Evolutionary conservation across 1,140 invertebrate genomes (phyloP), one percentile per base, ranked within the genome.

Genomic region (Lepidurus apus): DNA sequence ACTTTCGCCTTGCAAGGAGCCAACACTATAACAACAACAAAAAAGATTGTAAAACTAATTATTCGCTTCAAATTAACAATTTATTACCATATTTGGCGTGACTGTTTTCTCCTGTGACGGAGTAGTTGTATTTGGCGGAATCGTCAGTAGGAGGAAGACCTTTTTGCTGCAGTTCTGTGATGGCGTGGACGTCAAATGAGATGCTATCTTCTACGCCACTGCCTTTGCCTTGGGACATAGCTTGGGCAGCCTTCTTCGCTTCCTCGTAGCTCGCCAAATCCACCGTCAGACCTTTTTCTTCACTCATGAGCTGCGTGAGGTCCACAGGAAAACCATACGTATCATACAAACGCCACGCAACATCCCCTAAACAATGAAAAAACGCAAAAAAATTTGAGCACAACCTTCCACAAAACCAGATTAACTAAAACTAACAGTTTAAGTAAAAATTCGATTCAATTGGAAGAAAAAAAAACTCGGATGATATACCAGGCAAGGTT

Each of bases 301-400:
- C 97, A 74, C 92, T 92, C 97, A 99, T 99, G 1, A 99, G 87
- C 82, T 95, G 91, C 1, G 98, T 99, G 45, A 99, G 89, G 88
- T 99, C 98, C 78, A 99, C 90, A 6, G 98, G 98, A 84, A 99
- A 99, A 17, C 98, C 98, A 85, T 99, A 99, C 1, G 98, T 99
- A 84, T 99, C 98, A 85, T 99, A 99, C 53, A 99, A 87, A 74
- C 95, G 88, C 98, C 98, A 99, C 1, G 97, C 97, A 80, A 99
- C 90, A 85, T 99, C 95, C 79, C 98, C 91, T 84, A 83, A 81
- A 26, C 82, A 78, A n/a, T 79, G 10, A 6, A 74, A 75, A 21
- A 43, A 47, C 1, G 13, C 10, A 44, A 74, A 74, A 78, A 11
- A n/a, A 24, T 8, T 47, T 34, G 3, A 47, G 24, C 6, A 65